These are phyloP conservation scores for Athalia cordata DNA, from an alignment of 2,888 invertebrate genomes.

Conservation along the genomic window DNA sequence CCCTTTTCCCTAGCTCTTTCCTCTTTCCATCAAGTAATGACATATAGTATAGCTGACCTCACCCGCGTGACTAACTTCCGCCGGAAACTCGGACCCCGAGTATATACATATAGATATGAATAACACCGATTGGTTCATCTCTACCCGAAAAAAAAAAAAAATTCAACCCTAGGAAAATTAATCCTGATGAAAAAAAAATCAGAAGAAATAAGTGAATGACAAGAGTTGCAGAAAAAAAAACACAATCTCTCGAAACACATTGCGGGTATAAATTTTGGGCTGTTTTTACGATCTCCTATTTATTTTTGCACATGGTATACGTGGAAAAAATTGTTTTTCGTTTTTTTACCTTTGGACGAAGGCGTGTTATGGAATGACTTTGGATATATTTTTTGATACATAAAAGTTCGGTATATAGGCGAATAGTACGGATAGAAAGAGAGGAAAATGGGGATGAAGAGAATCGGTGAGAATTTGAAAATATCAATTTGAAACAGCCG, in stretches of 20 bases:
- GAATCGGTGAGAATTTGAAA: constrained; percentile 57
- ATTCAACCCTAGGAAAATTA: background rate
- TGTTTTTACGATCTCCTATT: too few relatives aligned
- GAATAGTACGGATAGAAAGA: constrained; percentile 8
- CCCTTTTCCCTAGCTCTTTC: background rate
- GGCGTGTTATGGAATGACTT: background rate
- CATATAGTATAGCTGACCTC: background rate
- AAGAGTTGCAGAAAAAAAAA: too few relatives aligned
- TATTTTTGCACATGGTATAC: too few relatives aligned
- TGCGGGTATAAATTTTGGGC: too few relatives aligned
- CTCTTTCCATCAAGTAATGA: too few relatives aligned
- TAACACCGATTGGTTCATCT: too few relatives aligned
- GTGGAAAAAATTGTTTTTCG: background rate
- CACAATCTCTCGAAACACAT: too few relatives aligned
- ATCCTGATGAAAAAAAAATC: background rate
- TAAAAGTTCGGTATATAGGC: background rate
- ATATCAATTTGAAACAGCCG: constrained; percentile 70
- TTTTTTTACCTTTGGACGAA: background rate
- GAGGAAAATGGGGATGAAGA: constrained; percentile 1
- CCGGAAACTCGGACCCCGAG: constrained; percentile 24
- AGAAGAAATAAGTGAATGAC: too few relatives aligned
- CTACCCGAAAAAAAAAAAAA: background rate
- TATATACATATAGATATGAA: background rate
- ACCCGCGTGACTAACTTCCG: constrained; percentile 14
- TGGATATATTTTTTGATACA: too few relatives aligned